Evolutionary conservation across 2,113 vertebrate genomes (phyloP).

Genomic region (Orthonyx spaldingii): DNA sequence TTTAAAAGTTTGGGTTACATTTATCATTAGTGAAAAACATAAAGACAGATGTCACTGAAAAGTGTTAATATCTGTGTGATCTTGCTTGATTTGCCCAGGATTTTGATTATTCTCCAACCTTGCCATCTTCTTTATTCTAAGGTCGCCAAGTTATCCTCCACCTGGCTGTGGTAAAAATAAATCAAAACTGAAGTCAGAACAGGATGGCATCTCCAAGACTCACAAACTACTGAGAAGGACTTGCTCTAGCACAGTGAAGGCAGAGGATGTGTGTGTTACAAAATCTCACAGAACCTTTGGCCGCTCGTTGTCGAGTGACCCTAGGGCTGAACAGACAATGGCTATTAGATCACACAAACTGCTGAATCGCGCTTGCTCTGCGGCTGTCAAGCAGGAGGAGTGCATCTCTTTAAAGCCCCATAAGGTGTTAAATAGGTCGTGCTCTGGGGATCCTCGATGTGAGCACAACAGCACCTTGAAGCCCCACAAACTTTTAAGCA

Average conservation of each 20-base stretch:
- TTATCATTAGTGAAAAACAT: neutral
- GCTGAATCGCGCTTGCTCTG: constrained; percentile 76
- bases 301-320: constrained; percentile 80
- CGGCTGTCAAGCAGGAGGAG: constrained; percentile 75
- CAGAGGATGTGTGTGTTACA: constrained; percentile 75
- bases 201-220: constrained; percentile 85
- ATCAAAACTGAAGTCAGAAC: constrained; percentile 84
- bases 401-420: constrained; percentile 76
- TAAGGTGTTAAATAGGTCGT: constrained; percentile 79
- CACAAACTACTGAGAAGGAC: constrained; percentile 84
- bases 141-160: constrained; percentile 90
- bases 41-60: neutral
- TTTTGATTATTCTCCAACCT: neutral
- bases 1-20: neutral
- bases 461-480: constrained; percentile 80
- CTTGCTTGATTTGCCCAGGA: neutral
- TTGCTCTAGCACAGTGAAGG: constrained; percentile 81
- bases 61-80: neutral
- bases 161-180: constrained; percentile 88
- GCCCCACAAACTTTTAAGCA: constrained; percentile 82
- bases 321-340: constrained; percentile 76
- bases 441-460: constrained; percentile 79
- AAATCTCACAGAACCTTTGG: constrained; percentile 83
- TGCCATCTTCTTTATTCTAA: constrained; percentile 47
- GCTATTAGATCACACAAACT: constrained; percentile 81